Evolutionary conservation across 1,140 invertebrate species (phyloP).

Genomic region (Drosophila littoralis): DNA sequence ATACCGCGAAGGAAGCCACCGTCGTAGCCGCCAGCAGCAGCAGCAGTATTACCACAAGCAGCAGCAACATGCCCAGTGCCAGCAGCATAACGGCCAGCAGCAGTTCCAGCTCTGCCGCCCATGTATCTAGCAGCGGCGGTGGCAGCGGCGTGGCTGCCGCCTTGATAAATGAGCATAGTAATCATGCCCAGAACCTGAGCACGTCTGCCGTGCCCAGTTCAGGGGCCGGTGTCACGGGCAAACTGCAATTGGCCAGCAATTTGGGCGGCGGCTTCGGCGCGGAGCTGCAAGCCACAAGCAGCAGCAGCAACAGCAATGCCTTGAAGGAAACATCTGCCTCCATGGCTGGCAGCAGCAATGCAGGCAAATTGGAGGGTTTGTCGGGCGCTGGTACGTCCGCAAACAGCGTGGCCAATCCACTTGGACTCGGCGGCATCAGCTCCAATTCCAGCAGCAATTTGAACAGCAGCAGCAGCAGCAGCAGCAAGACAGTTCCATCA

Average conservation of each 20-base stretch:
- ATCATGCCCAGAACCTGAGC: slow-evolving; percentile 68
- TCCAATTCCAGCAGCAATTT: neutral
- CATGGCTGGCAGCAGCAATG: slow-evolving; percentile 12
- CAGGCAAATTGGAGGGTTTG: slow-evolving; percentile 35
- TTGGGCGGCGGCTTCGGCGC: slow-evolving; percentile 45
- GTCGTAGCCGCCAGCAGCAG: slow-evolving; percentile 9
- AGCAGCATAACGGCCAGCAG: slow-evolving; percentile 11
- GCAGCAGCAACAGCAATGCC: slow-evolving; percentile 9
- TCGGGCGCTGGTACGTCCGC: slow-evolving; percentile 57
- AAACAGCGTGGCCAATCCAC: slow-evolving; percentile 21
- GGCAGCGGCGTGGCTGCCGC: slow-evolving; percentile 12
- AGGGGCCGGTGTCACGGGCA: slow-evolving; percentile 19
- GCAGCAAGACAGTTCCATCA: slow-evolving; percentile 34
- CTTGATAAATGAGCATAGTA: slow-evolving; percentile 47
- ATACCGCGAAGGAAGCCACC: slow-evolving; percentile 37
- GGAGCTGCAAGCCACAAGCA: slow-evolving; percentile 30
- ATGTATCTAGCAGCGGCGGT: slow-evolving; percentile 52
- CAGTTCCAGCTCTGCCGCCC: slow-evolving; percentile 30
- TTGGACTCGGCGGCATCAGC: slow-evolving; percentile 10
- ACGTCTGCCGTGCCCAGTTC: slow-evolving; percentile 38
- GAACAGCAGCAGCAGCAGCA: slow-evolving; percentile 13
- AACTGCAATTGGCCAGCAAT: slow-evolving; percentile 52
- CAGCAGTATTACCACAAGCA: slow-evolving; percentile 46
- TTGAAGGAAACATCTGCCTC: slow-evolving; percentile 40
- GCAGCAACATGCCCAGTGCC: slow-evolving; percentile 42